Evolutionary conservation across 2,113 vertebrate genomes (phyloP).

Genomic region (Choloepus hoffmanni): DNA sequence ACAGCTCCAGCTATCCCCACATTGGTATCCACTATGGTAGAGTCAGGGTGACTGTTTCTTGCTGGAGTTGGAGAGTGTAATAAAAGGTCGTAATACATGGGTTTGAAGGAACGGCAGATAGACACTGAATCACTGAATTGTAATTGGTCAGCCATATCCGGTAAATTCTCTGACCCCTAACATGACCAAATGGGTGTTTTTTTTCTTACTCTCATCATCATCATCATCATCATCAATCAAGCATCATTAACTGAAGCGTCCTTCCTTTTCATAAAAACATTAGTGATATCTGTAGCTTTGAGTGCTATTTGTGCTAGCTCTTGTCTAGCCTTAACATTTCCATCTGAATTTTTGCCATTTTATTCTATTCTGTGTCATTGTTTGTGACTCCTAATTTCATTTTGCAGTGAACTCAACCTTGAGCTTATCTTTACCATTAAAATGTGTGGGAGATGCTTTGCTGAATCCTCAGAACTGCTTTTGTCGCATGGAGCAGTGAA

Average conservation of each 20-base stretch:
- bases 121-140: not conserved
- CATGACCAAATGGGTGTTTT: not conserved
- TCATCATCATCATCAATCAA: not conserved
- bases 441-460: conserved; percentile 10
- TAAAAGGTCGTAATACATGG: not conserved
- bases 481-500: not conserved
- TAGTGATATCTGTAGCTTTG: not conserved
- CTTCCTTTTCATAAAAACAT: conserved; percentile 39
- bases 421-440: conserved; percentile 51
- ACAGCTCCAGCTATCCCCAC: too few relatives aligned
- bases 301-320: not conserved
- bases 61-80: not conserved
- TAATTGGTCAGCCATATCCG: conserved; percentile 45
- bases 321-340: not conserved
- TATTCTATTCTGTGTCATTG: not conserved
- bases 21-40: not conserved
- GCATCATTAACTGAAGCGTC: conserved; percentile 14
- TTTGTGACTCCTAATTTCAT: conserved; percentile 39
- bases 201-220: not conserved
- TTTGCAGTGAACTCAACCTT: not conserved
- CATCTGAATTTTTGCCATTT: not conserved
- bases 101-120: not conserved
- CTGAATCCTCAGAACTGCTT: conserved; percentile 9
- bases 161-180: conserved; percentile 34
- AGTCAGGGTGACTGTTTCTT: not conserved